Conservation (phyloP, 2,888 invertebrate species). For the Tipula confusa region DNA sequence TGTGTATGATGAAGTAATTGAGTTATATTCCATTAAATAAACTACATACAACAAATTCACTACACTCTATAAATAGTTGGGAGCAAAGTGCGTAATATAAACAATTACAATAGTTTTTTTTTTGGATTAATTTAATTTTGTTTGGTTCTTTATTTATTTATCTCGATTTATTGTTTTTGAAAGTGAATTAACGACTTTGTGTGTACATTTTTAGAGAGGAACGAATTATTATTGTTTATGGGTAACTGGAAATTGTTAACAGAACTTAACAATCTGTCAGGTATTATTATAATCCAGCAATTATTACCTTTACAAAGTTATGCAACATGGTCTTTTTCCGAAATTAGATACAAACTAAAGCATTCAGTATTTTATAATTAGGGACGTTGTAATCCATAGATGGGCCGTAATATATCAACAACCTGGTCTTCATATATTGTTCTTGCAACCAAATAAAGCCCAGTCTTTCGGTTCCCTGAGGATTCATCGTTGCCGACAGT, state of each 20-base stretch:
- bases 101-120: neutral
- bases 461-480: no score
- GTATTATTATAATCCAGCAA: no score
- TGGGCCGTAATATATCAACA: no score
- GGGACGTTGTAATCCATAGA: no score
- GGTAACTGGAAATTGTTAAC: neutral
- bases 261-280: no score
- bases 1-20: neutral
- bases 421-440: no score
- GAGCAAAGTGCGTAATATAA: conserved; percentile 12
- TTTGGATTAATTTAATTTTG: neutral
- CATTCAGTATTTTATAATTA: no score
- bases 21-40: neutral
- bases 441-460: no score
- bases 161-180: neutral
- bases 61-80: neutral
- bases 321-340: no score
- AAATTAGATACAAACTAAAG: no score
- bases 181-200: neutral
- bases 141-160: neutral
- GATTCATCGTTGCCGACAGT: no score
- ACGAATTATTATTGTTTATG: neutral
- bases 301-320: no score
- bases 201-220: neutral
- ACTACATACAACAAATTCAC: neutral